phyloP scores from a whole-genome alignment of 1,140 invertebrate genomes.

The Hylyphantes graminicola region DNA sequence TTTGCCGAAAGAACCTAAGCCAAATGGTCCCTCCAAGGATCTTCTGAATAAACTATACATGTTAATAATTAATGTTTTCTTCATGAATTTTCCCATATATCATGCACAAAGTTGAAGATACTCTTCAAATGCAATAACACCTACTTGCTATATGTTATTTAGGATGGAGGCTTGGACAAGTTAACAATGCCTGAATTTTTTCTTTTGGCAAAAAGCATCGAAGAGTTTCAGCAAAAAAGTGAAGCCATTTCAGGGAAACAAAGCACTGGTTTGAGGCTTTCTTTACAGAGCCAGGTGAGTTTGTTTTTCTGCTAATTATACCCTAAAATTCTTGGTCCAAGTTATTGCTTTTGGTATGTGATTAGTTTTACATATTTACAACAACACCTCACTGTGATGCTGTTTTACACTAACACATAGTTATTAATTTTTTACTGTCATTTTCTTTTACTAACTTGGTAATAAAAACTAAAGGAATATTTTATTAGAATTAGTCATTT shows the following conservation, averaged over 20 bases:
- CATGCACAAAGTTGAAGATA: too few relatives aligned
- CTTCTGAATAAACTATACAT: too few relatives aligned
- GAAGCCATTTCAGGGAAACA: conserved; percentile 81
- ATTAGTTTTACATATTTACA: too few relatives aligned
- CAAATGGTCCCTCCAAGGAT: too few relatives aligned
- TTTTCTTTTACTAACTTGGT: neutral
- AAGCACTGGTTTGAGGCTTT: conserved; percentile 82
- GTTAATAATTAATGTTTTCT: too few relatives aligned
- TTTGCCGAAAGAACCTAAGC: too few relatives aligned
- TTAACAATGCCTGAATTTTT: conserved; percentile 80
- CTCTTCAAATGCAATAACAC: too few relatives aligned
- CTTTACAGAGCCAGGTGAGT: conserved; percentile 79
- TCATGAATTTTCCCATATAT: too few relatives aligned
- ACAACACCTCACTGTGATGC: too few relatives aligned
- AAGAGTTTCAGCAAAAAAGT: conserved; percentile 81
- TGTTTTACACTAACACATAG: too few relatives aligned
- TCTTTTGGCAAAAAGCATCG: conserved; percentile 81
- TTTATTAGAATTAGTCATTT: neutral
- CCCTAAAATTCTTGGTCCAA: neutral
- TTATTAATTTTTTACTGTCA: too few relatives aligned
- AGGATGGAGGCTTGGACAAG: conserved; percentile 71
- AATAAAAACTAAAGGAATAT: neutral
- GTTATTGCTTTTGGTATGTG: neutral
- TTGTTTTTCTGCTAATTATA: conserved; percentile 1
- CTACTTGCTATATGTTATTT: too few relatives aligned